phyloP scores from a whole-genome alignment of 2,113 vertebrate species.

The Gobiocypris rarus region DNA sequence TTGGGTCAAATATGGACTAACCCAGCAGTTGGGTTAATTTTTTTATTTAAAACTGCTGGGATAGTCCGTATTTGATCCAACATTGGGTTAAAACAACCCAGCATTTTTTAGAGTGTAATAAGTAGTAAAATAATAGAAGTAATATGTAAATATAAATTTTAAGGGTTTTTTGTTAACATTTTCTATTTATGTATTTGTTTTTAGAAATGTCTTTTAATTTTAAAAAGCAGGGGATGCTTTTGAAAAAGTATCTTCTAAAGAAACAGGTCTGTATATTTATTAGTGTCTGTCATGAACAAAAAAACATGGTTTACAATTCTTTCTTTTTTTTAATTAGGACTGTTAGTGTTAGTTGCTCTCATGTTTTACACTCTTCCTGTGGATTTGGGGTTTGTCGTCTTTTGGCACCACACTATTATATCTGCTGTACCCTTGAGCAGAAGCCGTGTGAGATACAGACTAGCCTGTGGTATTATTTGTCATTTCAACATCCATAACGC shows the following conservation, averaged over 20 bases:
- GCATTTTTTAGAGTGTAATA: no score
- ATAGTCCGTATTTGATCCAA: no score
- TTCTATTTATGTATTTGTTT: no score
- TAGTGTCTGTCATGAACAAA: neutral
- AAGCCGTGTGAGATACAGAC: slow-evolving; percentile 2
- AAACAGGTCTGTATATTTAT: slow-evolving; percentile 2
- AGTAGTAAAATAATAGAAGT: no score
- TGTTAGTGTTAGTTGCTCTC: neutral
- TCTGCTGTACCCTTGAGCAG: slow-evolving; percentile 14
- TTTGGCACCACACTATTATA: neutral
- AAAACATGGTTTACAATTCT: neutral
- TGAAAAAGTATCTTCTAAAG: neutral
- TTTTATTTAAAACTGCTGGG: no score
- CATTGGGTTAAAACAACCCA: no score
- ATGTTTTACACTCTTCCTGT: neutral
- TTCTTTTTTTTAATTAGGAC: slow-evolving; percentile 9
- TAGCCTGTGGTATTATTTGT: slow-evolving; percentile 35
- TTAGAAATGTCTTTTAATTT: neutral
- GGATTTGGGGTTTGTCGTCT: slow-evolving; percentile 7
- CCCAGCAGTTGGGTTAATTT: no score
- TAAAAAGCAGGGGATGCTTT: neutral
- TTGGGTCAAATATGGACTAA: no score
- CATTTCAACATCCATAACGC: slow-evolving; percentile 28
- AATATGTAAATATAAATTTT: no score
- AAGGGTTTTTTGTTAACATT: no score